Conservation (phyloP, 1,140 invertebrate genomes). For the Pseudomyrmex dendroicus region DNA sequence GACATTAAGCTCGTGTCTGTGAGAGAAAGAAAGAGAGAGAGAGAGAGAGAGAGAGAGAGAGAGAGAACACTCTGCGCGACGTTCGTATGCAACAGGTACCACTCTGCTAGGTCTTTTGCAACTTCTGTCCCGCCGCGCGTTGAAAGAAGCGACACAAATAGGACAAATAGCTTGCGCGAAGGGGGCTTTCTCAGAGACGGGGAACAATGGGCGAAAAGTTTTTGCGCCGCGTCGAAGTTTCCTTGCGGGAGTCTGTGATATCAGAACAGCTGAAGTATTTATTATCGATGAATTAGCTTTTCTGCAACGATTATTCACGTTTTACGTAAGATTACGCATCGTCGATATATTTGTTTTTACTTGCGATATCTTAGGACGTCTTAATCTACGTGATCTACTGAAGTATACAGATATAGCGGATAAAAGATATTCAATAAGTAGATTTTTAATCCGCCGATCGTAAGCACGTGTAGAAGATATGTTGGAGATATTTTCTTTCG, state of each 20-base stretch:
- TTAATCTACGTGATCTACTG: not conserved
- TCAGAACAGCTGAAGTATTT: not conserved
- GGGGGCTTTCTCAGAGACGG: slow-evolving; percentile 57
- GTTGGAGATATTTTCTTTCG: too few relatives aligned
- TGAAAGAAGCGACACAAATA: slow-evolving; percentile 73
- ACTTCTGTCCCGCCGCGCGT: slow-evolving; percentile 64
- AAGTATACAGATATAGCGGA: not conserved
- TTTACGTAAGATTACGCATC: slow-evolving; percentile 28
- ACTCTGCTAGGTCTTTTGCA: slow-evolving; percentile 63
- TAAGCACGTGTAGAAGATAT: too few relatives aligned
- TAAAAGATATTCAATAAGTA: not conserved
- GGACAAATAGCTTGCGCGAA: slow-evolving; percentile 52
- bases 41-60: slow-evolving; percentile 19
- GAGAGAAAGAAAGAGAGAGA: slow-evolving; percentile 14
- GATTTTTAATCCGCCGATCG: not conserved
- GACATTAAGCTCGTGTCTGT: slow-evolving; percentile 70
- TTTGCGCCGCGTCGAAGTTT: slow-evolving; percentile 60
- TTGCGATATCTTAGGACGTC: not conserved
- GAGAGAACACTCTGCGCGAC: slow-evolving; percentile 28
- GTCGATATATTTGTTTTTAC: slow-evolving; percentile 9
- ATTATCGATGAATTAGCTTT: slow-evolving; percentile 29
- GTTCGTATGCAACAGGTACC: slow-evolving; percentile 73
- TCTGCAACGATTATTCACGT: slow-evolving; percentile 12
- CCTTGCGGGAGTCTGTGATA: slow-evolving; percentile 14
- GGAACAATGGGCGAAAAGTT: slow-evolving; percentile 76